Evolutionary conservation across 2,797 vertebrate genomes (phyloP).

Genomic region (Melanotaenia parkinsoni): DNA sequence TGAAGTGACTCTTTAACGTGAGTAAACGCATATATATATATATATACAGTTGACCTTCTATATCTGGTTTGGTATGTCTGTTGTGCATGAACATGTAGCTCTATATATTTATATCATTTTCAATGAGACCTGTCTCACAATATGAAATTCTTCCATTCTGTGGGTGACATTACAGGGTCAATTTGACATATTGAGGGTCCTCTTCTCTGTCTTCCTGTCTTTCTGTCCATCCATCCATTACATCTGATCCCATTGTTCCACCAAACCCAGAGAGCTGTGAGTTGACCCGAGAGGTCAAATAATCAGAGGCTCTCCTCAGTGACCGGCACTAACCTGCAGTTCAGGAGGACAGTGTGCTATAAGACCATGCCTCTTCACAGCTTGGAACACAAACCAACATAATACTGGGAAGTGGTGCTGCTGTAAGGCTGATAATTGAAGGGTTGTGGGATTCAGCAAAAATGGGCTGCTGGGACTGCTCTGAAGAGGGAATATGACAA

Average conservation of each 20-base stretch:
- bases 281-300: constrained; percentile 75
- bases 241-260: constrained; percentile 74
- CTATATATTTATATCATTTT: not conserved
- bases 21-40: not conserved
- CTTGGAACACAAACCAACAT: constrained; percentile 36
- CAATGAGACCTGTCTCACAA: constrained; percentile 12
- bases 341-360: constrained; percentile 55
- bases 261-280: constrained; percentile 58
- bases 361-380: constrained; percentile 22
- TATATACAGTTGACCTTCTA: not conserved
- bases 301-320: constrained; percentile 73
- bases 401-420: constrained; percentile 20
- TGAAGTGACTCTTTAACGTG: not conserved
- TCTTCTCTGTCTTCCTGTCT: constrained; percentile 44
- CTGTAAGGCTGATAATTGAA: constrained; percentile 28
- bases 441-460: constrained; percentile 20
- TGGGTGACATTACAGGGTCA: constrained; percentile 30
- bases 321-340: constrained; percentile 67
- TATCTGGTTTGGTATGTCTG: not conserved
- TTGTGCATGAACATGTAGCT: not conserved
- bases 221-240: constrained; percentile 67
- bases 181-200: constrained; percentile 48
- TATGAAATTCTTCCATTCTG: constrained; percentile 11
- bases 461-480: constrained; percentile 10
- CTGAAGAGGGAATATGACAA: constrained; percentile 4